phyloP scores from a whole-genome alignment of 2,797 vertebrate genomes.

The Heterohyrax brucei region DNA sequence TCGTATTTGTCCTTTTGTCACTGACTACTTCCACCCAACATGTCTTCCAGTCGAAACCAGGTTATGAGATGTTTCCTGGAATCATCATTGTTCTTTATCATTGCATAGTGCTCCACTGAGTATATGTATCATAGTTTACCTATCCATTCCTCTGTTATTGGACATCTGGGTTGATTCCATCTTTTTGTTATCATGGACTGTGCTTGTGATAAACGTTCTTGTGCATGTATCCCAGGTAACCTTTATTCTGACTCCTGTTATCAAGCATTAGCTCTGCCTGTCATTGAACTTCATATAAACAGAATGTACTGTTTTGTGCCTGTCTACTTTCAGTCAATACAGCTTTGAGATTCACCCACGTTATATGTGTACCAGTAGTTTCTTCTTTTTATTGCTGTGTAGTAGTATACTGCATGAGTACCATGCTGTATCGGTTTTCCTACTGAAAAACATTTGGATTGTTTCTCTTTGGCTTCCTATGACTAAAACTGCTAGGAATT shows the following conservation, averaged over 20 bases:
- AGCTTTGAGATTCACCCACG: neutral
- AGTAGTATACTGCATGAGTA: neutral
- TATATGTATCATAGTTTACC: no score
- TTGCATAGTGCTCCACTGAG: no score
- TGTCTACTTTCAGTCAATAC: neutral
- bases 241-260: conserved; percentile 51
- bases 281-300: conserved; percentile 20
- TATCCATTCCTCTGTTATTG: no score
- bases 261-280: conserved; percentile 36
- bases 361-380: neutral
- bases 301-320: neutral
- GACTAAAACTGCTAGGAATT: conserved; percentile 23
- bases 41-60: no score
- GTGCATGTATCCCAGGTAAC: neutral
- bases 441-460: conserved; percentile 6
- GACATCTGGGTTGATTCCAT: no score
- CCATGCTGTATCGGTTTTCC: neutral
- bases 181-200: no score
- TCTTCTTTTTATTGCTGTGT: neutral
- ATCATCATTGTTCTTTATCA: no score
- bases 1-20: no score
- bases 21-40: no score
- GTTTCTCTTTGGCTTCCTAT: conserved; percentile 38
- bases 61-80: no score
- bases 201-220: no score